Evolutionary conservation across 2,113 vertebrate genomes (phyloP), one percentile per base, ranked within the genome.

Genomic region (Noturus placidus): DNA sequence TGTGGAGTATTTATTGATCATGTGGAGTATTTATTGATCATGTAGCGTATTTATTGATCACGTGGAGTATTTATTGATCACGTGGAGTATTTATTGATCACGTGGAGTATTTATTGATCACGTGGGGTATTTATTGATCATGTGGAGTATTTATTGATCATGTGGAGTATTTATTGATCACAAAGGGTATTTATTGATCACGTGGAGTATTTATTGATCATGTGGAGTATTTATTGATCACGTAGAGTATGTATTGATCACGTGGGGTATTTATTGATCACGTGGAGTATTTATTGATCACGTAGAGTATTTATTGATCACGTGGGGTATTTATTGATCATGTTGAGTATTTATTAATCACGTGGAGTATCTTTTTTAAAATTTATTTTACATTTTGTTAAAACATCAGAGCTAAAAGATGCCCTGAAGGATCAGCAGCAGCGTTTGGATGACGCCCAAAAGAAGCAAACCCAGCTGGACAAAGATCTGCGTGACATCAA

Each of bases 401-500:
- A 5, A 46, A 88, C 88, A 86, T 82, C 92, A 99, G 97, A 83
- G 57, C 78, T 96, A 52, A 88, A 76, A 25, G 92, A 92, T 0
- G 86, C 93, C 27, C 93, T 99, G 5, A 91, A 79, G 59, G 92
- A 93, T 78, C 87, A 97, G 63, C 95, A 93, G 54, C 86, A 94
- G 74, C 97, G 96, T 46, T 91, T 98, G 85, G 89, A 84, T 0
- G 87, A 90, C 0, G 90, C 96, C 27, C 93, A 94, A 1, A 86
- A 91, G 52, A 97, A 97, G 93, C 97, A 95, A 78, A 93, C 93
- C 25, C 33, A 86, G 3, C 90, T 98, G 54, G 87, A 95, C 33
- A 89, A 89, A 52, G 94, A 96, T 65, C 94, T 99, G 63, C 85
- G 92, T 0, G 82, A 93, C 77, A 89, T 94, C 76, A 92, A 93